Conservation (phyloP, 1,140 invertebrate species). For the Ladona fulva region DNA sequence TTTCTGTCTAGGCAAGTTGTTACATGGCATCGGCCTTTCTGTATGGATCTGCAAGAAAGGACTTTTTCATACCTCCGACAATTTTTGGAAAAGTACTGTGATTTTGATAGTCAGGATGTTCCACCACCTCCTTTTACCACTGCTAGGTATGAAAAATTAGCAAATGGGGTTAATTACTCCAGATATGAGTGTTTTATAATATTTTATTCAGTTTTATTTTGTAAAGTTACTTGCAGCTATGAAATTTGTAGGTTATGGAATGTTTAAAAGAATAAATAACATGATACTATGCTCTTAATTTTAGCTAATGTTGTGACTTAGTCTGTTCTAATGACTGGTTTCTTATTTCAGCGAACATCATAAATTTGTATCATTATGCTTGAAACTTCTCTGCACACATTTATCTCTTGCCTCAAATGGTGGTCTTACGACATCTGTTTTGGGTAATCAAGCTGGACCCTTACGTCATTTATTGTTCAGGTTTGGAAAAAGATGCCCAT, state of each 20-base stretch:
- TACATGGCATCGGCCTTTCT: slow-evolving; percentile 49
- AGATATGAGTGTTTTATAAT: too few species aligned
- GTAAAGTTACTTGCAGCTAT: too few species aligned
- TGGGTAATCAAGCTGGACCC: slow-evolving; percentile 44
- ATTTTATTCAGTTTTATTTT: too few species aligned
- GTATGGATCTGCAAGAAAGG: slow-evolving; percentile 51
- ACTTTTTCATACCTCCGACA: slow-evolving; percentile 47
- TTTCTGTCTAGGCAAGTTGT: slow-evolving; percentile 38
- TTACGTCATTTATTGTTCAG: slow-evolving; percentile 47
- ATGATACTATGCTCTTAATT: too few species aligned
- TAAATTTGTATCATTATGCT: slow-evolving; percentile 47
- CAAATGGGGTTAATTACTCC: too few species aligned
- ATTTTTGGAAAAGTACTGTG: slow-evolving; percentile 51
- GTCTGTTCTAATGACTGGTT: background rate
- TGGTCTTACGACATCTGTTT: slow-evolving; percentile 38
- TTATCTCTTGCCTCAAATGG: slow-evolving; percentile 46
- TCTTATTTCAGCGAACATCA: slow-evolving; percentile 42
- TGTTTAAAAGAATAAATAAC: too few species aligned
- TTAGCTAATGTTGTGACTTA: too few species aligned
- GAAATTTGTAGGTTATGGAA: too few species aligned
- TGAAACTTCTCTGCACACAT: slow-evolving; percentile 50
- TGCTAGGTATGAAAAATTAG: background rate
- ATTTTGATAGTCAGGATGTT: slow-evolving; percentile 37
- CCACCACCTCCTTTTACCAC: slow-evolving; percentile 37
- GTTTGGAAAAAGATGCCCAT: slow-evolving; percentile 27